Conservation (phyloP, 2,888 invertebrate species). For the Saturnia japonica region DNA sequence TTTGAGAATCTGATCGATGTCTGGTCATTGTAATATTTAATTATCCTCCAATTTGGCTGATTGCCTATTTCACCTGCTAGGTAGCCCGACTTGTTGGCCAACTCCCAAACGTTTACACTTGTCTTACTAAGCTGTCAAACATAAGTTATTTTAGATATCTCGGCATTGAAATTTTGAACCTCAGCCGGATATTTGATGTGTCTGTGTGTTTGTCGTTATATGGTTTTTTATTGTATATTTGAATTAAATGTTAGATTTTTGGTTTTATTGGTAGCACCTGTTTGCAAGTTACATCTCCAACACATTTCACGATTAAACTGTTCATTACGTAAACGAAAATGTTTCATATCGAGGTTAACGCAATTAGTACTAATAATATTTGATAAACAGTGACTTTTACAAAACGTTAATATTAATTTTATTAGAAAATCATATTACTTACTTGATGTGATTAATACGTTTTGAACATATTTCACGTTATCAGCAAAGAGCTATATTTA, state of each 20-base stretch:
- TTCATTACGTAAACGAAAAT: conserved; percentile 10
- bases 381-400: conserved; percentile 5
- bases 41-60: conserved; percentile 76
- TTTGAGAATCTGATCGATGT: conserved; percentile 58
- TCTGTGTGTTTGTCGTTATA: conserved; percentile 41
- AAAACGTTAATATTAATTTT: neutral
- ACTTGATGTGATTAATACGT: neutral
- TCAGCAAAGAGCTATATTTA: neutral
- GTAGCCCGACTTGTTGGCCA: conserved; percentile 66
- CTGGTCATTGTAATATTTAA: conserved; percentile 76
- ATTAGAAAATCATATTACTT: neutral
- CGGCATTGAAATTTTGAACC: conserved; percentile 72
- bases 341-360: neutral
- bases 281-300: neutral
- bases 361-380: conserved; percentile 16
- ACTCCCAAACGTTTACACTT: conserved; percentile 74
- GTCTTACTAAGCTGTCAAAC: conserved; percentile 72
- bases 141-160: conserved; percentile 79
- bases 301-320: conserved; percentile 3
- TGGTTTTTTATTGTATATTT: conserved; percentile 42
- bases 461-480: neutral
- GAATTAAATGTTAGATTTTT: conserved; percentile 17
- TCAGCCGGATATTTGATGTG: conserved; percentile 45
- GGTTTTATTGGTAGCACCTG: neutral
- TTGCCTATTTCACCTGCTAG: conserved; percentile 78